These are phyloP conservation scores for Lytechinus variegatus DNA, from an alignment of 35 echinoderm and acorn worm species.

Conservation along the genomic window DNA sequence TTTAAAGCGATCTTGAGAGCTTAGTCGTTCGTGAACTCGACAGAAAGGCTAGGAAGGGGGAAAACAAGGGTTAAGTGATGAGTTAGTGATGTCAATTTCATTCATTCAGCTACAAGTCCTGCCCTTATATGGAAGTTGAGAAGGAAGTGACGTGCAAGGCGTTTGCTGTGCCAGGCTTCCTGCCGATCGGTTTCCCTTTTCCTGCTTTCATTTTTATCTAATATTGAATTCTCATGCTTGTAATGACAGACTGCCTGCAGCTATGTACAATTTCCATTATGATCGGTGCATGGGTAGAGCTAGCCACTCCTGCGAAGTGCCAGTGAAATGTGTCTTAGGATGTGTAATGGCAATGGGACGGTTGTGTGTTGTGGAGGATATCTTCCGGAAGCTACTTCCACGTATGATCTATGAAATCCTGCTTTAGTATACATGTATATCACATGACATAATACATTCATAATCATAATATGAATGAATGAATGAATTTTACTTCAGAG, in stretches of 20 bases:
- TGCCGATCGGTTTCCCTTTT: conserved; percentile 11
- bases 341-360: background rate
- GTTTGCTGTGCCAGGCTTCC: conserved; percentile 38
- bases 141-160: conserved; percentile 43
- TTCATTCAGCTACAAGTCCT: conserved; percentile 46
- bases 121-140: background rate
- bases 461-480: too few species aligned
- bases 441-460: background rate
- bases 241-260: background rate
- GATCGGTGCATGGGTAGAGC: background rate
- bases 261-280: background rate
- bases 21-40: conserved; percentile 33
- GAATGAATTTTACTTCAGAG: background rate
- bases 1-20: conserved; percentile 36
- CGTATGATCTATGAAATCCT: background rate
- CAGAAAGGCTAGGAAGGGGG: conserved; percentile 40
- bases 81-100: conserved; percentile 32
- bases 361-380: background rate
- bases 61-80: conserved; percentile 26
- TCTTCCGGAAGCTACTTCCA: background rate
- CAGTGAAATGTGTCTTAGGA: background rate
- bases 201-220: background rate
- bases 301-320: background rate
- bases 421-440: background rate
- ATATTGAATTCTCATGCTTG: background rate